Evolutionary conservation across 2,888 invertebrate genomes (phyloP).

Genomic region (Polydrusus tereticollis): DNA sequence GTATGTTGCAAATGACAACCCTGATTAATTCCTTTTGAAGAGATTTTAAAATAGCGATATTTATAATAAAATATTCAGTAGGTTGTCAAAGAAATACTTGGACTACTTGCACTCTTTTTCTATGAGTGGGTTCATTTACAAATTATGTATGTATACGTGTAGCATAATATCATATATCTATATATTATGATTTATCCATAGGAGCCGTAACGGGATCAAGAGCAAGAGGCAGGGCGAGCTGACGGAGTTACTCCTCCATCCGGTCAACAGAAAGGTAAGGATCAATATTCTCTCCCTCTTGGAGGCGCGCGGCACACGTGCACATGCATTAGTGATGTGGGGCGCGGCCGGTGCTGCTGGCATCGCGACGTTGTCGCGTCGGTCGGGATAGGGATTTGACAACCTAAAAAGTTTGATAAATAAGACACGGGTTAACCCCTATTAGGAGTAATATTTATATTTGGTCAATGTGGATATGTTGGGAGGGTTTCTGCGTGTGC

Average conservation of each 20-base stretch:
- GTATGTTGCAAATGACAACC: too few species aligned
- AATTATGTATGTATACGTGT: too few species aligned
- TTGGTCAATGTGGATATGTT: too few species aligned
- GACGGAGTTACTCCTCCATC: conserved; percentile 54
- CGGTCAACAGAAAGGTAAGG: conserved; percentile 56
- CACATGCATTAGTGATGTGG: conserved; percentile 68
- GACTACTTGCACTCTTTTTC: too few species aligned
- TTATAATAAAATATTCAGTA: too few species aligned
- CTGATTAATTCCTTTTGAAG: too few species aligned
- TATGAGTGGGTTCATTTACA: too few species aligned
- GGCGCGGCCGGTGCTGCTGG: conserved; percentile 67
- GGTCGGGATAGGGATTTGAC: neutral
- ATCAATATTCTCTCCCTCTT: conserved; percentile 59
- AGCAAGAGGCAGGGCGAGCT: conserved; percentile 50
- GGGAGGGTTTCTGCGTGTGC: too few species aligned
- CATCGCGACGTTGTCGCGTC: conserved; percentile 63
- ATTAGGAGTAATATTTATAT: too few species aligned
- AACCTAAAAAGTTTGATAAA: neutral
- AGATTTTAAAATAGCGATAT: too few species aligned
- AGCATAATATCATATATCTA: neutral
- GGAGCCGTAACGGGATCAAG: conserved; percentile 32
- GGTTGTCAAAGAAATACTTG: too few species aligned
- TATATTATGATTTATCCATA: neutral
- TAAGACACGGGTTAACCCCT: too few species aligned
- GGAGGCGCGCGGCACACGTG: conserved; percentile 60